A percentile compares a stretch with the other conserved stretches of the same genome.
Conservation (phyloP, 2,888 invertebrate species). For the Clanis bilineata region DNA sequence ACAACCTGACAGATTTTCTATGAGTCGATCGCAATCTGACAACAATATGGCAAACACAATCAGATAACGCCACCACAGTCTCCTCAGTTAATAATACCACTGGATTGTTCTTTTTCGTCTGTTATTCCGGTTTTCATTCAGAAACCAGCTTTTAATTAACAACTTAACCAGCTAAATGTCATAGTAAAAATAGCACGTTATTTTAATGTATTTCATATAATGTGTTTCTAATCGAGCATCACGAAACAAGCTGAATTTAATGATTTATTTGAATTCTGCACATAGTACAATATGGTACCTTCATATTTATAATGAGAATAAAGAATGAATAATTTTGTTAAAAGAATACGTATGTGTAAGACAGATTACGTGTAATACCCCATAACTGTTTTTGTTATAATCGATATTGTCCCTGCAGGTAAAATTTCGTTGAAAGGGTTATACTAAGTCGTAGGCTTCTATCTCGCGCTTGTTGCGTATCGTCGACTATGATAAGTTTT, state of each 20-base stretch:
- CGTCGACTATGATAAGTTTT: constrained; percentile 51
- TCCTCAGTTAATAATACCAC: neutral
- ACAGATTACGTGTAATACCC: too few species aligned
- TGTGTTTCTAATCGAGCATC: neutral
- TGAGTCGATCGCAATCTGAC: constrained; percentile 9
- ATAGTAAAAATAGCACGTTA: neutral
- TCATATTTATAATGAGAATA: neutral
- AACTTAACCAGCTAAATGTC: neutral
- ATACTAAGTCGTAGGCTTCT: constrained; percentile 35
- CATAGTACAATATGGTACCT: neutral
- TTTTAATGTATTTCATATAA: too few species aligned
- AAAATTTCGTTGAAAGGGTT: constrained; percentile 56
- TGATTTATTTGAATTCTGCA: neutral
- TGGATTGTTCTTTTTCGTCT: neutral
- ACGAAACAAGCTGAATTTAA: neutral
- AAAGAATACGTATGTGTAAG: too few species aligned
- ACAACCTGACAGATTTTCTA: constrained; percentile 33
- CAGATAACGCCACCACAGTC: neutral
- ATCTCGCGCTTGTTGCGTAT: constrained; percentile 50
- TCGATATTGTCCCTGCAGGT: constrained; percentile 19
- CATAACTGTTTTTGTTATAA: neutral
- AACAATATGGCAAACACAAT: constrained; percentile 24
- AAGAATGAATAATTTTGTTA: neutral
- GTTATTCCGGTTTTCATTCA: constrained; percentile 1
- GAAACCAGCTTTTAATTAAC: neutral